A percentile compares a stretch with the other conserved stretches of the same genome.
Conservation (phyloP, 2,113 vertebrate genomes). For the Daubentonia madagascariensis region DNA sequence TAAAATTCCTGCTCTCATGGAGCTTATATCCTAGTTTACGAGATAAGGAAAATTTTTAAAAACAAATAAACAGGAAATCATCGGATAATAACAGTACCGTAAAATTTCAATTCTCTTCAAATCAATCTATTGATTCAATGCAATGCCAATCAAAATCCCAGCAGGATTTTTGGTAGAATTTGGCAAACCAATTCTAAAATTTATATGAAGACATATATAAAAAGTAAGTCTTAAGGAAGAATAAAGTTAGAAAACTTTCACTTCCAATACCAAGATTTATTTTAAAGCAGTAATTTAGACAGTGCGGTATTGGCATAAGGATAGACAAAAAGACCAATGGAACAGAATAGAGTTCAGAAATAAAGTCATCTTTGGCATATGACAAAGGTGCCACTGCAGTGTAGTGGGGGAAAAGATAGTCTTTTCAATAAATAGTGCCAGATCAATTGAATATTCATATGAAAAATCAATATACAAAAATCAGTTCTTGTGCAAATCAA, state of each 20-base stretch:
- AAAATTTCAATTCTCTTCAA: not conserved
- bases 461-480: constrained; percentile 1
- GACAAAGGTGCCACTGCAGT: not conserved
- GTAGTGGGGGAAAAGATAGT: not conserved
- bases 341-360: not conserved
- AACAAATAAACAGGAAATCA: not conserved
- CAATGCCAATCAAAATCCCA: not conserved
- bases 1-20: not conserved
- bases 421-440: not conserved
- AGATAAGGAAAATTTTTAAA: not conserved
- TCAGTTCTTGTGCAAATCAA: not conserved
- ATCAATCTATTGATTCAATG: not conserved
- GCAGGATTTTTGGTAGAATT: not conserved
- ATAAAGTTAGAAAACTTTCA: not conserved
- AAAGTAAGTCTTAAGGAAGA: not conserved
- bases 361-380: not conserved
- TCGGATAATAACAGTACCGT: not conserved
- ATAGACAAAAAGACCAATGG: not conserved
- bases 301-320: not conserved
- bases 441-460: not conserved
- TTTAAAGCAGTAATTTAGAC: not conserved
- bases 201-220: not conserved
- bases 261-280: not conserved
- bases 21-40: not conserved
- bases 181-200: constrained; percentile 14